Conservation (phyloP, 2,888 invertebrate species). For the Synanthedon tipuliformis region DNA sequence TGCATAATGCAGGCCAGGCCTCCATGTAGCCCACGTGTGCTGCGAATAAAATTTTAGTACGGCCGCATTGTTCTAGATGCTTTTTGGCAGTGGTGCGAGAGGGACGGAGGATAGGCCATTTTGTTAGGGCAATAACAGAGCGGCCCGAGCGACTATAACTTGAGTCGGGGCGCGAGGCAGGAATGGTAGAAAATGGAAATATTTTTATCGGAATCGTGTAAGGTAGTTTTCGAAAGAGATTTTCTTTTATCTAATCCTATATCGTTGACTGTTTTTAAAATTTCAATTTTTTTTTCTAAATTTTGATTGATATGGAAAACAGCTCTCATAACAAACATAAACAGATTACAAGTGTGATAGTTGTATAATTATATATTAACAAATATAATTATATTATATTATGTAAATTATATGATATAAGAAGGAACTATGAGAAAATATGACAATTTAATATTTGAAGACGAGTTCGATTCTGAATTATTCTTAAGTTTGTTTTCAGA, state of each 20-base stretch:
- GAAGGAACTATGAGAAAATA: too few species aligned
- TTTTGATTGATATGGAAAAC: too few species aligned
- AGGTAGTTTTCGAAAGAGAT: neutral
- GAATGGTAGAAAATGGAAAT: conserved; percentile 31
- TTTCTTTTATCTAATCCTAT: neutral
- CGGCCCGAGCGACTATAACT: conserved; percentile 48
- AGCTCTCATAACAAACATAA: too few species aligned
- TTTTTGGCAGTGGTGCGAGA: conserved; percentile 31
- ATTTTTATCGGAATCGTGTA: conserved; percentile 34
- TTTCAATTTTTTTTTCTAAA: too few species aligned
- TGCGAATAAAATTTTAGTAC: conserved; percentile 66
- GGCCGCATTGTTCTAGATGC: conserved; percentile 53
- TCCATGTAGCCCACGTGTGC: conserved; percentile 53
- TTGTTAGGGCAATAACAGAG: conserved; percentile 46
- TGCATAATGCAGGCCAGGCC: conserved; percentile 57
- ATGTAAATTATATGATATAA: too few species aligned
- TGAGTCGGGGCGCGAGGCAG: conserved; percentile 28
- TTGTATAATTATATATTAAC: too few species aligned
- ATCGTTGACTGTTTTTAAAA: neutral
- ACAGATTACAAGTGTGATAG: too few species aligned
- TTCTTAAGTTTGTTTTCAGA: too few species aligned
- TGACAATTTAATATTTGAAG: too few species aligned
- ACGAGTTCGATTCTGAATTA: too few species aligned
- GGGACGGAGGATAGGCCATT: conserved; percentile 40
- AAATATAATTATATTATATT: too few species aligned